Percentiles rank a stretch among this genome's conserved stretches.
Conservation (phyloP, 1,140 invertebrate species). For the Magallana gigas region DNA sequence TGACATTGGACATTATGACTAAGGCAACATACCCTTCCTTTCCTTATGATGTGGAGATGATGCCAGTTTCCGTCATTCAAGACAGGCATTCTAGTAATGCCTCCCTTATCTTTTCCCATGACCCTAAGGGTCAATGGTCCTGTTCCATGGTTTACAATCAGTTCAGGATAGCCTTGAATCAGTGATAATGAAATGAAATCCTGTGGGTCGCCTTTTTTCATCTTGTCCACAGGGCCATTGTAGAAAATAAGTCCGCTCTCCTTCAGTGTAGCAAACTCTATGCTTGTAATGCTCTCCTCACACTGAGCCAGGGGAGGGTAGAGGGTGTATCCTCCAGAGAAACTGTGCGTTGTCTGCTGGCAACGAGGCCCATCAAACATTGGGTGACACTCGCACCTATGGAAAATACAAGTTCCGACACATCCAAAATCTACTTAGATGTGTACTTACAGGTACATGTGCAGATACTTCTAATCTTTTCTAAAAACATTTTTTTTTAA, state of each 20-base stretch:
- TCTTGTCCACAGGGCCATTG: conserved; percentile 94
- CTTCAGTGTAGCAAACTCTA: conserved; percentile 96
- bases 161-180: conserved; percentile 91
- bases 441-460: no score
- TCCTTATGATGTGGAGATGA: conserved; percentile 95
- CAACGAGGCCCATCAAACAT: conserved; percentile 96
- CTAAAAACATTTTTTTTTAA: background rate
- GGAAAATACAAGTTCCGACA: conserved; percentile 20
- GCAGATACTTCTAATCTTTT: no score
- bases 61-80: conserved; percentile 98
- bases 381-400: conserved; percentile 91
- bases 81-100: conserved; percentile 82
- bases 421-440: no score
- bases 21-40: conserved; percentile 85
- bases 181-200: conserved; percentile 97
- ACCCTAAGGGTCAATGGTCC: conserved; percentile 93
- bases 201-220: conserved; percentile 60
- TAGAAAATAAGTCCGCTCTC: conserved; percentile 95
- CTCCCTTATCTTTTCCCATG: conserved; percentile 79
- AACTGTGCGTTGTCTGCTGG: conserved; percentile 96
- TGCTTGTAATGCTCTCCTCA: conserved; percentile 94
- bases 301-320: conserved; percentile 97
- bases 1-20: no score
- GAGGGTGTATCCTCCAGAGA: conserved; percentile 91
- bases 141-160: conserved; percentile 96